Percentiles rank a stretch among this genome's conserved stretches.
Conservation (phyloP, 2,888 invertebrate species). For the Drosophila histrio region DNA sequence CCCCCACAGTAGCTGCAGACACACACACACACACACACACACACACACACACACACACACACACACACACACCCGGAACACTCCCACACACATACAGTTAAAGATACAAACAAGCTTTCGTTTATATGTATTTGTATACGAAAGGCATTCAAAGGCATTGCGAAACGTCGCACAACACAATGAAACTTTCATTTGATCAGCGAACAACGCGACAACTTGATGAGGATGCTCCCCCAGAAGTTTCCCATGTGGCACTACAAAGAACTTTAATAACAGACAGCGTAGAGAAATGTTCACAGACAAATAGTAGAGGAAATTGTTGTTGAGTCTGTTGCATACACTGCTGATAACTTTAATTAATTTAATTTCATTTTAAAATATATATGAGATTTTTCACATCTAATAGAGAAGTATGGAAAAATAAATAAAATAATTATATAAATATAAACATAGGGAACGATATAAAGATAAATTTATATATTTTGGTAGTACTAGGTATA, state of each 20-base stretch:
- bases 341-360: constrained; percentile 11
- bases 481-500: too few relatives aligned
- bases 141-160: constrained; percentile 48
- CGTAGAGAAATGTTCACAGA: not conserved
- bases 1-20: constrained; percentile 25
- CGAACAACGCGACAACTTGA: constrained; percentile 61
- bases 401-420: too few relatives aligned
- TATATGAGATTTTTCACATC: not conserved
- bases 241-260: constrained; percentile 8
- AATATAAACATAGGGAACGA: too few relatives aligned
- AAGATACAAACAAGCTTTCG: constrained; percentile 6
- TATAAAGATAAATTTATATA: too few relatives aligned
- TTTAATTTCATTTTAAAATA: constrained; percentile 3
- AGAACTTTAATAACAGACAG: constrained; percentile 3
- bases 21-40: constrained; percentile 20
- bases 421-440: not conserved
- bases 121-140: constrained; percentile 23
- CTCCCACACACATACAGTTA: constrained; percentile 4
- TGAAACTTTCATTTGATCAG: constrained; percentile 82
- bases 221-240: constrained; percentile 35
- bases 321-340: constrained; percentile 25
- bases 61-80: not conserved
- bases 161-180: constrained; percentile 71
- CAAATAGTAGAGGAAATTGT: constrained; percentile 24
- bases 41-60: constrained; percentile 28